Evolutionary conservation across 2,797 vertebrate species (phyloP).

Genomic region (Cirrhinus molitorella): DNA sequence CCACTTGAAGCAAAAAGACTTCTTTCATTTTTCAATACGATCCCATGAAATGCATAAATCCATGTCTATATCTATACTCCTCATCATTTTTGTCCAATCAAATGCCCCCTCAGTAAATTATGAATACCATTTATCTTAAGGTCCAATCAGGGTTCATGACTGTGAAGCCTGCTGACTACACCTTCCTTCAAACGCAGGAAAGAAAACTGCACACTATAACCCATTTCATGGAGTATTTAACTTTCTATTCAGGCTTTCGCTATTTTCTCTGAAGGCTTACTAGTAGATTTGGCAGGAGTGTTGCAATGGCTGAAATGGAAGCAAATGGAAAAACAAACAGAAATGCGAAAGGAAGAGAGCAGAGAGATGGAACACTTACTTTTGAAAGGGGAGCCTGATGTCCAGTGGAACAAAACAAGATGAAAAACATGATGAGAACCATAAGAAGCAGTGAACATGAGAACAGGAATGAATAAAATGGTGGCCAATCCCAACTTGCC

Average conservation of each 20-base stretch:
- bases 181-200: not conserved
- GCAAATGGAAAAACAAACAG: slow-evolving; percentile 51
- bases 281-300: slow-evolving; percentile 46
- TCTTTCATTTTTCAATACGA: slow-evolving; percentile 39
- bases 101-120: not conserved
- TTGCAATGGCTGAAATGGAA: slow-evolving; percentile 47
- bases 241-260: not conserved
- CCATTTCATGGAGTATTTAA: slow-evolving; percentile 20
- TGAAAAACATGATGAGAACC: slow-evolving; percentile 78
- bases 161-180: not conserved
- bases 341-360: slow-evolving; percentile 35
- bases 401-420: slow-evolving; percentile 84
- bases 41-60: not conserved
- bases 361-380: slow-evolving; percentile 89
- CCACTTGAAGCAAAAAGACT: slow-evolving; percentile 40
- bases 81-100: not conserved
- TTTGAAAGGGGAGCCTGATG: slow-evolving; percentile 90
- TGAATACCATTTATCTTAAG: not conserved
- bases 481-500: slow-evolving; percentile 56
- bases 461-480: slow-evolving; percentile 75
- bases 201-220: not conserved
- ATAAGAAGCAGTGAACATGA: slow-evolving; percentile 76
- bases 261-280: slow-evolving; percentile 44
- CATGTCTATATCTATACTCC: not conserved
- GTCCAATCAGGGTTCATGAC: slow-evolving; percentile 1